Base-by-base conservation (phyloP, 23 tunicate species). In the Clavelina lepadiformis region DNA sequence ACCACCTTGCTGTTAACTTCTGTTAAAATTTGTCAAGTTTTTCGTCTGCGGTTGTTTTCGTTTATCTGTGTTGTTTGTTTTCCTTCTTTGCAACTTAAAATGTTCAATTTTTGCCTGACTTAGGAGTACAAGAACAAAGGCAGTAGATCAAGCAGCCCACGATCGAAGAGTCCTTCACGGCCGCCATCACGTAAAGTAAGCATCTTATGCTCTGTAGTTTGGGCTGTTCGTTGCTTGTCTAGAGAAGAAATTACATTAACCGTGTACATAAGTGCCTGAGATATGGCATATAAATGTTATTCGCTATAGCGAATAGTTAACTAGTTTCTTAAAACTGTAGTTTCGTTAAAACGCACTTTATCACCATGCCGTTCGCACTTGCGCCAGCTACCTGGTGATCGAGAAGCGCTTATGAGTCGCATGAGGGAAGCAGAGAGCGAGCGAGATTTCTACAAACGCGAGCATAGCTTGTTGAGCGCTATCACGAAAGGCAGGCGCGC, bases 361-460 rank as follows among this genome's bases (percentile, higher is more conserved):
- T 44, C 49, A 11, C 49, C 11, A 11, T 11, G 15, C 15, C 15
- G 15, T 11, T 44, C 15, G 11, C 49, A 44, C 15, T 53, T 53
- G 24, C 59, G 59, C 59, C 59, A 53, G 59, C 59, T 53, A 54
- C 64, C 65, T 5, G 32, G 35, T 35, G 69, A 29, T 1, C 31
- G n/a, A 31, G 38, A 68, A 46, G 69, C 75, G 35, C 57, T 66
- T 44, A 66, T 27, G 5, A 46, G 34, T 36, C 84, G 75, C 75
- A 28, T 78, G 61, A 58, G 19, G 75, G 84, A 57, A 33, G 75
- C 38, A 67, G 84, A 78, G 75, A 68, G 75, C 84, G 75, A 78
- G 69, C 74, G 84, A 4, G 84, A 78, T 68, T 68, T 67, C 75
- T 78, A 28, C 73, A 78, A 78, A 36, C 75, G 84, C 57, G 84